These are phyloP conservation scores for Pseudolycoriella hygida DNA, from an alignment of 2,888 invertebrate genomes.

Conservation along the genomic window DNA sequence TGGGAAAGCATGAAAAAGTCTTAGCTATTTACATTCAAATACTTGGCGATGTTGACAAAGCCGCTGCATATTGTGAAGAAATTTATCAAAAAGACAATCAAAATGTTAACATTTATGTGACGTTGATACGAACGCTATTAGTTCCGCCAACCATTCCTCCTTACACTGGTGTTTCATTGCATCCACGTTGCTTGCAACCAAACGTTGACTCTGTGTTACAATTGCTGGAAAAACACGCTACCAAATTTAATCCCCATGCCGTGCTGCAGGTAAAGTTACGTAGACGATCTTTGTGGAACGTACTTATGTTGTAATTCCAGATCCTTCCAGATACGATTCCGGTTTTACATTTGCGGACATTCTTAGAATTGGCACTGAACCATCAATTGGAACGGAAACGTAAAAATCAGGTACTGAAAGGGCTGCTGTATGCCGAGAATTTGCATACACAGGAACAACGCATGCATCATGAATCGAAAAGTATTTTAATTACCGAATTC, in stretches of 20 bases:
- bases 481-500: constrained; percentile 68
- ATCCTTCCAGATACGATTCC: constrained; percentile 68
- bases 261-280: constrained; percentile 31
- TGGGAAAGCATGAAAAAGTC: constrained; percentile 84
- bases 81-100: constrained; percentile 34
- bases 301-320: constrained; percentile 19
- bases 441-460: constrained; percentile 63
- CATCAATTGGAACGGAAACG: constrained; percentile 55
- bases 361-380: constrained; percentile 61
- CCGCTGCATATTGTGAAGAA: constrained; percentile 68
- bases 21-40: constrained; percentile 82
- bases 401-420: constrained; percentile 60
- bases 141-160: constrained; percentile 30
- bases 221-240: constrained; percentile 68
- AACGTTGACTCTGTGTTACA: constrained; percentile 64
- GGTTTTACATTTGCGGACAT: constrained; percentile 55
- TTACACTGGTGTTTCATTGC: constrained; percentile 25
- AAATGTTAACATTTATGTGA: constrained; percentile 15
- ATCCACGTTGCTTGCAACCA: constrained; percentile 45
- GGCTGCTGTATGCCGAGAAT: constrained; percentile 70
- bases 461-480: constrained; percentile 64
- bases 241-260: constrained; percentile 66
- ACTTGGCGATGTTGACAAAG: constrained; percentile 65
- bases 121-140: constrained; percentile 30
- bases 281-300: neutral